Percentiles rank a stretch among this genome's conserved stretches.
phyloP scores from a whole-genome alignment of 2,797 vertebrate species.

The Salmo trutta region DNA sequence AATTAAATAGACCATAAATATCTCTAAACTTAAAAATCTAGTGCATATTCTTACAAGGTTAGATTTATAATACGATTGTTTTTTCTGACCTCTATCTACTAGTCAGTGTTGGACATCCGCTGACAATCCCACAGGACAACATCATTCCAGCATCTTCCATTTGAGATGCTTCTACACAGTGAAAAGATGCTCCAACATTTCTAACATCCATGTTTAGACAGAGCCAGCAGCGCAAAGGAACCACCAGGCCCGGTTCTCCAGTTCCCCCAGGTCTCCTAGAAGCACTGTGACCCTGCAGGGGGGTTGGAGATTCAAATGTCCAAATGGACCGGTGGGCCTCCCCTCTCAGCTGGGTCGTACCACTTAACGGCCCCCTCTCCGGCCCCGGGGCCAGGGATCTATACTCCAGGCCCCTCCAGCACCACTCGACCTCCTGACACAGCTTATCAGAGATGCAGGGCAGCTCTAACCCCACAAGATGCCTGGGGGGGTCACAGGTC shows the following conservation, averaged over 20 bases:
- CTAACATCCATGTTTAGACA: conserved; percentile 56
- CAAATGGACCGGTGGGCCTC: conserved; percentile 73
- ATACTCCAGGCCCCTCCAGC: conserved; percentile 50
- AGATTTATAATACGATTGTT: too few relatives aligned
- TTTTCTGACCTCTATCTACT: neutral
- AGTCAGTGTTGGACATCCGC: neutral
- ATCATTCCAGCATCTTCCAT: conserved; percentile 43
- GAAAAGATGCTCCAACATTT: conserved; percentile 51
- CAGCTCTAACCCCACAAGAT: conserved; percentile 59
- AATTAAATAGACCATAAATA: too few relatives aligned
- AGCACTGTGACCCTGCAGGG: conserved; percentile 60
- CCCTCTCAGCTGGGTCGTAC: conserved; percentile 72
- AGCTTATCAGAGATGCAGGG: conserved; percentile 56
- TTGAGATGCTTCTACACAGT: conserved; percentile 36
- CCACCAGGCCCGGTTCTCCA: conserved; percentile 23
- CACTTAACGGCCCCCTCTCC: conserved; percentile 65
- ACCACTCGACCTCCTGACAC: conserved; percentile 80
- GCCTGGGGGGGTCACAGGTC: conserved; percentile 68
- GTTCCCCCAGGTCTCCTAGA: conserved; percentile 41
- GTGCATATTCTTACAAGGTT: too few relatives aligned
- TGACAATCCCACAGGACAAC: conserved; percentile 11
- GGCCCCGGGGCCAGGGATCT: conserved; percentile 45
- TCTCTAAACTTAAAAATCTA: too few relatives aligned
- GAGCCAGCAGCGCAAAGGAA: conserved; percentile 31
- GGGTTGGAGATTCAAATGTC: conserved; percentile 26